Evolutionary conservation across 2,113 vertebrate genomes (phyloP).

Genomic region (Cebus imitator): DNA sequence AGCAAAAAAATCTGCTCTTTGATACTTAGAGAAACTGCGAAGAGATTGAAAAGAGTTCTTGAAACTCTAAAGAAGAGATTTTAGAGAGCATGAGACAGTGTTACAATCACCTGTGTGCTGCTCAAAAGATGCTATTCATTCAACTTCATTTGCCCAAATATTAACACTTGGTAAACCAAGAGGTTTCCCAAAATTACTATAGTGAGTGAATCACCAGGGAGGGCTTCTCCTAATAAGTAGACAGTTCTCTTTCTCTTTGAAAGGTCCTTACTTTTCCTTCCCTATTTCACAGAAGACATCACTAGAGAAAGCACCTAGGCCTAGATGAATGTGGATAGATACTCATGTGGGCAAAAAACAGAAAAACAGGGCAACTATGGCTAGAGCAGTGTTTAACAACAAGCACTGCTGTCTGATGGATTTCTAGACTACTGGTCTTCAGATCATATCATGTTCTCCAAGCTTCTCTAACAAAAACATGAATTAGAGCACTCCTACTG

Average conservation of each 20-base stretch:
- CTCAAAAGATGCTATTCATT: neutral
- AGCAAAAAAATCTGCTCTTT: neutral
- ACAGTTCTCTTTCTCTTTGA: neutral
- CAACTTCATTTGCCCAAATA: neutral
- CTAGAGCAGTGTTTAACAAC: neutral
- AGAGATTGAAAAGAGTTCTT: neutral
- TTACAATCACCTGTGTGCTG: fast-evolving
- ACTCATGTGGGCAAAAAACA: neutral
- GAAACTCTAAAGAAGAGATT: neutral
- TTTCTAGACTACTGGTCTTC: neutral
- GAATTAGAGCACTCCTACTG: neutral
- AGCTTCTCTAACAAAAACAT: neutral
- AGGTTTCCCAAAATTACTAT: neutral
- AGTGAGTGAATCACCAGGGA: neutral
- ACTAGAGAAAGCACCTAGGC: neutral
- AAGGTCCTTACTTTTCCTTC: neutral
- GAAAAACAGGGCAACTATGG: neutral
- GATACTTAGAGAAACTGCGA: neutral
- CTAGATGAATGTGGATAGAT: neutral
- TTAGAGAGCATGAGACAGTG: neutral
- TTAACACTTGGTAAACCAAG: neutral
- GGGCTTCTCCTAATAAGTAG: neutral
- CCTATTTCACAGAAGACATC: neutral
- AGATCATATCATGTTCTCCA: neutral
- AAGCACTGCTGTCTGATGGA: neutral